phyloP scores from a whole-genome alignment of 2,888 invertebrate genomes.

The Capitulum mitella region DNA sequence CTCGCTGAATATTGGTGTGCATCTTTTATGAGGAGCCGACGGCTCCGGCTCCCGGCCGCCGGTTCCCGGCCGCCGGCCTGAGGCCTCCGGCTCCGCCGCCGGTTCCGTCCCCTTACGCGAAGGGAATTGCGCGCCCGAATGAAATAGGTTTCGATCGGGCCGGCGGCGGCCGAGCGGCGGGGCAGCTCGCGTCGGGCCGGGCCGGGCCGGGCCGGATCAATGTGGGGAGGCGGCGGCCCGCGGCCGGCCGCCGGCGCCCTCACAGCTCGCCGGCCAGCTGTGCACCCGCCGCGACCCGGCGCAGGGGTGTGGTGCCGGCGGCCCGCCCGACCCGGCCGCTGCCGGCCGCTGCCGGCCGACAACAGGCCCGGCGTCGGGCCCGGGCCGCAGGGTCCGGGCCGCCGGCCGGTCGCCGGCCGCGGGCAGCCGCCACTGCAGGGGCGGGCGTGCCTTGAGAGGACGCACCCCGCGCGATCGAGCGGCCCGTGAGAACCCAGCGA shows the following conservation, averaged over 20 bases:
- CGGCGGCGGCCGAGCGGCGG: background rate
- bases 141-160: conserved; percentile 23
- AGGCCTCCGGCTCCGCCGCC: background rate
- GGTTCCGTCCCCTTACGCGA: conserved; percentile 7
- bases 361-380: too few relatives aligned
- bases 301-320: too few relatives aligned
- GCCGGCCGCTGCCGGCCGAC: too few relatives aligned
- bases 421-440: too few relatives aligned
- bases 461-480: too few relatives aligned
- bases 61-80: background rate
- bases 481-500: too few relatives aligned
- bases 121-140: conserved; percentile 15
- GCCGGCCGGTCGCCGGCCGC: too few relatives aligned
- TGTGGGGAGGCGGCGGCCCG: background rate
- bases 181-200: background rate
- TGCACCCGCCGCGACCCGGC: too few relatives aligned
- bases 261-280: too few relatives aligned
- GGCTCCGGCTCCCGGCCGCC: background rate
- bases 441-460: too few relatives aligned
- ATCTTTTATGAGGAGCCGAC: conserved; percentile 2
- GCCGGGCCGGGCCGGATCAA: background rate
- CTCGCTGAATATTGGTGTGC: background rate
- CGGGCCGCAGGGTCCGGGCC: too few relatives aligned
- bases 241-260: background rate
- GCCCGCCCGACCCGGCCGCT: too few relatives aligned